A percentile compares a stretch with the other conserved stretches of the same genome.
These are phyloP conservation scores for Acrobasis repandana DNA, from an alignment of 2,888 invertebrate species.

Conservation along the genomic window DNA sequence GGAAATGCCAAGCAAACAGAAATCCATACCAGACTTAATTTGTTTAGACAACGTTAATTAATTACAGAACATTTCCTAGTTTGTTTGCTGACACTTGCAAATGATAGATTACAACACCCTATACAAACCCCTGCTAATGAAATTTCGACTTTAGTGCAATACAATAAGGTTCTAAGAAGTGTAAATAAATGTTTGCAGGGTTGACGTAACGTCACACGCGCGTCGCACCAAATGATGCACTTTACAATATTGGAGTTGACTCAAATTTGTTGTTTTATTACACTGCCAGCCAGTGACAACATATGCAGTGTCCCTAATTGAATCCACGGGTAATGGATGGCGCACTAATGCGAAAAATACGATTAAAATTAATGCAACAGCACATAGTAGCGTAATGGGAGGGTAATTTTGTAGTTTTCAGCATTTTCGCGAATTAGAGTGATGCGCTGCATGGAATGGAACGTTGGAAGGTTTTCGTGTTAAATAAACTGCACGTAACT, in stretches of 20 bases:
- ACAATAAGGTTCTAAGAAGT: neutral
- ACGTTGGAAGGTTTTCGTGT: neutral
- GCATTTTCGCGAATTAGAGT: conserved; percentile 14
- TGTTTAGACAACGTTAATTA: conserved; percentile 55
- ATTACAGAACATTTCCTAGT: conserved; percentile 53
- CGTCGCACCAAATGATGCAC: conserved; percentile 60
- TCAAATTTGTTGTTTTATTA: conserved; percentile 55
- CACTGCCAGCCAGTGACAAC: conserved; percentile 18
- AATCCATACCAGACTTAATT: conserved; percentile 37
- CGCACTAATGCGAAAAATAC: conserved; percentile 48
- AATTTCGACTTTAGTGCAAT: conserved; percentile 18
- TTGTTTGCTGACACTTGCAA: conserved; percentile 51
- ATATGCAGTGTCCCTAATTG: conserved; percentile 44
- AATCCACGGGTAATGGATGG: conserved; percentile 49
- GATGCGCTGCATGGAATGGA: conserved; percentile 7
- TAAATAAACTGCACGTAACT: conserved; percentile 3
- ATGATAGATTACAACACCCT: conserved; percentile 55
- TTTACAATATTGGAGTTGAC: conserved; percentile 56
- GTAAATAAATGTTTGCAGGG: conserved; percentile 11
- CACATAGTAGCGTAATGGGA: conserved; percentile 11
- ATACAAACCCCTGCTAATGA: neutral
- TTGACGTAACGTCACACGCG: conserved; percentile 39
- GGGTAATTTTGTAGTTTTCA: conserved; percentile 21
- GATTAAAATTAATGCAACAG: conserved; percentile 34
- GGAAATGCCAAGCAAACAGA: neutral